Conservation (phyloP, 2,113 vertebrate genomes). For the Corydoras maculifer region DNA sequence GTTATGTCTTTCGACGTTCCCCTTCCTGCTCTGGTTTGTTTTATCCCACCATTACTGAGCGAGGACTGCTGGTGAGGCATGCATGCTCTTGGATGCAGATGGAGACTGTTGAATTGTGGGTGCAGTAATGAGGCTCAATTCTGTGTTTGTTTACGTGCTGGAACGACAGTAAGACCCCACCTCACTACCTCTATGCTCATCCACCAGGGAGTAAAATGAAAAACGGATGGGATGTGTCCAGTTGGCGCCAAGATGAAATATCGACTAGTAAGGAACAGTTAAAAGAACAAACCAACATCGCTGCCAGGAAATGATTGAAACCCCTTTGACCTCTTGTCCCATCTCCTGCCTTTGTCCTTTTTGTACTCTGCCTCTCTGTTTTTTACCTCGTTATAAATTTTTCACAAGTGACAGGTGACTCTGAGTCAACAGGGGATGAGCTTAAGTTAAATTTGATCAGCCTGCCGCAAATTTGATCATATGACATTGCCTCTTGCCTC, state of each 20-base stretch:
- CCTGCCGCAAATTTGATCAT: neutral
- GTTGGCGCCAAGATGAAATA: neutral
- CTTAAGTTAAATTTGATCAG: neutral
- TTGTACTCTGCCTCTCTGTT: constrained; percentile 33
- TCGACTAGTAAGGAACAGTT: neutral
- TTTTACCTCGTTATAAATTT: neutral
- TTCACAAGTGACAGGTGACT: neutral
- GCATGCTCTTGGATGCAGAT: constrained; percentile 18
- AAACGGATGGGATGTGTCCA: neutral
- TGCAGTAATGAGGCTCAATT: constrained; percentile 5
- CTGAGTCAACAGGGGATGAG: neutral
- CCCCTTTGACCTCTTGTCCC: constrained; percentile 2
- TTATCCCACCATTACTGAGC: constrained; percentile 2
- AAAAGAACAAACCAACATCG: neutral
- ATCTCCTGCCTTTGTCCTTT: constrained; percentile 38
- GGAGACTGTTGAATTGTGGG: constrained; percentile 9
- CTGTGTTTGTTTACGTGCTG: constrained; percentile 7
- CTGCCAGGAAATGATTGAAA: neutral
- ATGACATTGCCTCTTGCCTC: neutral
- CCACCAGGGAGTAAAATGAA: neutral
- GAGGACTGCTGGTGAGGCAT: constrained; percentile 2
- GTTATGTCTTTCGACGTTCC: constrained; percentile 13
- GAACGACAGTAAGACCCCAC: neutral
- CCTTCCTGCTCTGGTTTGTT: constrained; percentile 5
- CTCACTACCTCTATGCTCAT: constrained; percentile 6